Base-by-base conservation (phyloP, 2,113 vertebrate genomes). In the Typhlomys cinereus region DNA sequence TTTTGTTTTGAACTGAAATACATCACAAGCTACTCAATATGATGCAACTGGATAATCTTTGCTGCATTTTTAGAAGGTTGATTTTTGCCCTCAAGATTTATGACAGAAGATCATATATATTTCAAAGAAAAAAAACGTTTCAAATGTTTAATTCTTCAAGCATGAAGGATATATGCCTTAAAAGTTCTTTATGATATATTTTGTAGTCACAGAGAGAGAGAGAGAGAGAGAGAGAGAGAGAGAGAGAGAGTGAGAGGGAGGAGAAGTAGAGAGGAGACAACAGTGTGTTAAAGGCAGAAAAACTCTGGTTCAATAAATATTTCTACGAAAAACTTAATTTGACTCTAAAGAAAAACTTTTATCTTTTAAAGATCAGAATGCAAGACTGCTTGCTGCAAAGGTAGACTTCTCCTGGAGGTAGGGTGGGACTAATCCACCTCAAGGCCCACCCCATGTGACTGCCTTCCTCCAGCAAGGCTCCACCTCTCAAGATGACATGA, bases 1-100 rank as follows among this genome's bases (percentile, higher is more conserved):
- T 92, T 94, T 92, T 93, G 66, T 85, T 59, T 31, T 61, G 4
- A 6, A 75, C 69, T 96, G 70, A 96, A 96, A 88, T 91, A 92
- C 92, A 84, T 9, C 34, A 46, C 8, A 89, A n/a, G 0, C 15
- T 93, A 57, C 69, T 92, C 31, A 78, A 79, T 74, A 89, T 41
- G 44, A 73, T 81, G 80, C 62, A 50, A 78, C 1, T 64, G 95
- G 36, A 3, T 0, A 1, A 79, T 94, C 70, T 95, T 79, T 4
- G 0, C n/a, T 69, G 96, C 62, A n/a, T 75, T 50, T 92, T 94
- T 39, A 87, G 83, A 69, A 75, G 31, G 71, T 44, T 96, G 31
- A 70, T 31, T 84, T 89, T 21, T 90, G 89, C 7, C 54, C 21
- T 81, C 27, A 81, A 66, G 69, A 5, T 67, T 34, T 94, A 54